Conservation (phyloP, 2,888 invertebrate species). For the Acleris emargana region DNA sequence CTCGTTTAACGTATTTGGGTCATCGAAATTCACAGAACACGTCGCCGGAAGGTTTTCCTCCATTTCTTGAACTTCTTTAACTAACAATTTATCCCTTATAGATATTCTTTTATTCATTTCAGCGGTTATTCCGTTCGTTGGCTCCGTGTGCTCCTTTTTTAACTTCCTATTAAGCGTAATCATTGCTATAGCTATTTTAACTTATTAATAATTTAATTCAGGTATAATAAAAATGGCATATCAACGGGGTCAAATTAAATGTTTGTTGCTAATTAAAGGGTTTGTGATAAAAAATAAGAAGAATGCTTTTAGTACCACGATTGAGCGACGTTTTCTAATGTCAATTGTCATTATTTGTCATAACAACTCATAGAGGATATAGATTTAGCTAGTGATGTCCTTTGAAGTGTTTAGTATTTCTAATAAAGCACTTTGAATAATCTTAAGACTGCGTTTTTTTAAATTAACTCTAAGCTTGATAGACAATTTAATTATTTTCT, state of each 20-base stretch:
- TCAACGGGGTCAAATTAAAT: conserved; percentile 39
- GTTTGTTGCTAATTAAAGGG: conserved; percentile 36
- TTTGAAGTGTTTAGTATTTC: background rate
- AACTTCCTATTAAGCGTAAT: conserved; percentile 89
- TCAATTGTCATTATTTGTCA: conserved; percentile 19
- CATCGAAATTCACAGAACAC: conserved; percentile 91
- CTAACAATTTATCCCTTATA: conserved; percentile 89
- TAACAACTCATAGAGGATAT: conserved; percentile 21
- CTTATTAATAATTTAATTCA: conserved; percentile 34
- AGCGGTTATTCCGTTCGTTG: conserved; percentile 64
- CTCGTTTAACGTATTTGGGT: conserved; percentile 92
- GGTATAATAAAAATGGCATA: conserved; percentile 49
- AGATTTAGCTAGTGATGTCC: background rate
- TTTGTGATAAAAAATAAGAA: conserved; percentile 8
- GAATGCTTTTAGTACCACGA: conserved; percentile 19
- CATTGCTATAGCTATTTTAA: conserved; percentile 72
- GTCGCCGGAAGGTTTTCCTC: conserved; percentile 91
- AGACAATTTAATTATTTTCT: too few species aligned
- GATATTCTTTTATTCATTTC: conserved; percentile 85
- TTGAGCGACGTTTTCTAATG: conserved; percentile 18
- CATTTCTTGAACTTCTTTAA: conserved; percentile 94
- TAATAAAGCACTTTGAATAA: too few species aligned
- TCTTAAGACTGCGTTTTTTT: too few species aligned
- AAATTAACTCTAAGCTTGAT: too few species aligned
- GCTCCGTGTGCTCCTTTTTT: conserved; percentile 85